Conservation (phyloP, 1,140 invertebrate genomes). For the Drepana arcuata region DNA sequence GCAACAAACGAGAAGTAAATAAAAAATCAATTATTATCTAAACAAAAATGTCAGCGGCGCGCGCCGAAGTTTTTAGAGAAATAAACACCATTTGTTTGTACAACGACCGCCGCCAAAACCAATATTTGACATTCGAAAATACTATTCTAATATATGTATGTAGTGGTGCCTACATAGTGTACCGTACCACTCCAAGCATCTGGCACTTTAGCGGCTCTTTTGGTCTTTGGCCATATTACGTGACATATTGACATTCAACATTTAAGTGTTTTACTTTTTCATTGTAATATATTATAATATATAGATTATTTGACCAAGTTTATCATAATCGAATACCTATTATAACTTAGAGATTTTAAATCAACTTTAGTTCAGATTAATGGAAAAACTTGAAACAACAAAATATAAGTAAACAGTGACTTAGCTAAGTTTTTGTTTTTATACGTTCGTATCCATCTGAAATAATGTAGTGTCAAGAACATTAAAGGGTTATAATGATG, state of each 20-base stretch:
- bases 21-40: conserved; percentile 66
- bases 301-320: too few relatives aligned
- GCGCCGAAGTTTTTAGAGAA: conserved; percentile 64
- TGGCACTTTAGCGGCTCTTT: conserved; percentile 61
- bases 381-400: too few relatives aligned
- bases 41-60: conserved; percentile 64
- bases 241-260: conserved; percentile 19
- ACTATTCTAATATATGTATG: conserved; percentile 69
- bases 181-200: conserved; percentile 31
- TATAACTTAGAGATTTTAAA: too few relatives aligned
- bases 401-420: too few relatives aligned
- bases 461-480: too few relatives aligned
- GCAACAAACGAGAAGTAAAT: conserved; percentile 51
- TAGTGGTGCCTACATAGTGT: conserved; percentile 44
- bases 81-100: conserved; percentile 67
- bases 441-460: too few relatives aligned
- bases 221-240: conserved; percentile 36
- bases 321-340: too few relatives aligned
- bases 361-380: too few relatives aligned
- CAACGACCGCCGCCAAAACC: conserved; percentile 60
- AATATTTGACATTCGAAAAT: conserved; percentile 71
- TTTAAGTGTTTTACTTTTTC: too few relatives aligned
- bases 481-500: too few relatives aligned
- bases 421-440: too few relatives aligned
- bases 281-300: too few relatives aligned